Conservation (phyloP, 2,888 invertebrate genomes). For the Criorhina ranunculi region DNA sequence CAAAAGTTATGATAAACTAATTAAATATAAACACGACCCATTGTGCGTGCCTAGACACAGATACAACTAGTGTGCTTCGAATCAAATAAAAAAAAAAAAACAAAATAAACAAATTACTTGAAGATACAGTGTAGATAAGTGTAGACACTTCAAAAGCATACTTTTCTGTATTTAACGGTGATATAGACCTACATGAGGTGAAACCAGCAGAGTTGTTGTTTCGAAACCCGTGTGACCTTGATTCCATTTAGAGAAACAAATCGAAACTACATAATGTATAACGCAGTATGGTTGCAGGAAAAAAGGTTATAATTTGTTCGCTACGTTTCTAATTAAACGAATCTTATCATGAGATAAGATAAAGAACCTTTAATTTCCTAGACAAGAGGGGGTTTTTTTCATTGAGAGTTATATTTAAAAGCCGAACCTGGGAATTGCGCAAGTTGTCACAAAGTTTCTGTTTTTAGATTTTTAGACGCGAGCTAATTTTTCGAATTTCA, state of each 20-base stretch:
- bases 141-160: constrained; percentile 57
- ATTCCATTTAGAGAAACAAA: constrained; percentile 60
- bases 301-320: constrained; percentile 8
- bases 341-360: constrained; percentile 52
- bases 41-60: constrained; percentile 61
- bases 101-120: constrained; percentile 61
- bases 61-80: constrained; percentile 43
- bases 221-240: constrained; percentile 69
- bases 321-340: constrained; percentile 38
- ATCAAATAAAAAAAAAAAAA: constrained; percentile 53
- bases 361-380: constrained; percentile 18
- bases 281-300: constrained; percentile 5
- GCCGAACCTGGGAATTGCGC: constrained; percentile 15
- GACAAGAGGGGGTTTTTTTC: constrained; percentile 10
- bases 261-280: constrained; percentile 56
- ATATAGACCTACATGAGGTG: constrained; percentile 59
- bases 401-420: constrained; percentile 16
- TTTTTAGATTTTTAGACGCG: neutral
- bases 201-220: constrained; percentile 55
- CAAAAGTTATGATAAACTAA: constrained; percentile 71
- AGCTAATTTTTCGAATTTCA: neutral
- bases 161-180: constrained; percentile 54
- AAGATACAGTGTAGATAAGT: constrained; percentile 30
- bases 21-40: constrained; percentile 68
- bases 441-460: constrained; percentile 22